Evolutionary conservation across 2,888 invertebrate genomes (phyloP).

Genomic region (Drosophila vallismaia): DNA sequence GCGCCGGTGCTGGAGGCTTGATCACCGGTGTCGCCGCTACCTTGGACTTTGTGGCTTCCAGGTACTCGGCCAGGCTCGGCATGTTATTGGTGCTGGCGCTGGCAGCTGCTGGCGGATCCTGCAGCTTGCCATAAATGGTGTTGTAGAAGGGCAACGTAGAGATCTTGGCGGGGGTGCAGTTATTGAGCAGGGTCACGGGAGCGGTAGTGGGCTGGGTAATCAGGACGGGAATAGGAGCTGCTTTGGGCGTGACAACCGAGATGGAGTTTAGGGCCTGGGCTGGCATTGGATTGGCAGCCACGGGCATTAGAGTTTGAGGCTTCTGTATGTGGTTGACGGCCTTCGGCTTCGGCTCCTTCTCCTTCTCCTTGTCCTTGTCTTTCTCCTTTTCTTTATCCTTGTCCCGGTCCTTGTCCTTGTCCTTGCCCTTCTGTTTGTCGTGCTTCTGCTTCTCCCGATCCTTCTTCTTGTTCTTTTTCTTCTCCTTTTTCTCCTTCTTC

Average conservation of each 20-base stretch:
- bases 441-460: constrained; percentile 67
- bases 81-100: constrained; percentile 43
- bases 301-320: constrained; percentile 5
- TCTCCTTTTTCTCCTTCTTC: constrained; percentile 70
- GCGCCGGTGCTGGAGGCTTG: constrained; percentile 11
- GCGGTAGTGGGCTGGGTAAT: constrained; percentile 60
- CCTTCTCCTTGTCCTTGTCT: constrained; percentile 29
- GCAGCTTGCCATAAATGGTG: constrained; percentile 84
- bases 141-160: constrained; percentile 80
- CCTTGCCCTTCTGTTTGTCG: constrained; percentile 57
- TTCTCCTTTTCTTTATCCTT: constrained; percentile 37
- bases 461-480: constrained; percentile 56
- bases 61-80: constrained; percentile 79
- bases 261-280: not conserved
- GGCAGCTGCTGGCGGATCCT: constrained; percentile 82
- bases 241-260: constrained; percentile 27
- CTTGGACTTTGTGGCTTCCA: constrained; percentile 80
- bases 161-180: constrained; percentile 18
- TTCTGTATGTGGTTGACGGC: constrained; percentile 41
- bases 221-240: constrained; percentile 62
- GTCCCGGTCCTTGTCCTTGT: constrained; percentile 61
- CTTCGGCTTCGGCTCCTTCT: constrained; percentile 45
- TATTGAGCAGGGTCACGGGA: constrained; percentile 5
- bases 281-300: not conserved
- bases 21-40: constrained; percentile 22